Evolutionary conservation across 2,797 vertebrate species (phyloP).

Genomic region (Tokudaia tokunoshimensis): DNA sequence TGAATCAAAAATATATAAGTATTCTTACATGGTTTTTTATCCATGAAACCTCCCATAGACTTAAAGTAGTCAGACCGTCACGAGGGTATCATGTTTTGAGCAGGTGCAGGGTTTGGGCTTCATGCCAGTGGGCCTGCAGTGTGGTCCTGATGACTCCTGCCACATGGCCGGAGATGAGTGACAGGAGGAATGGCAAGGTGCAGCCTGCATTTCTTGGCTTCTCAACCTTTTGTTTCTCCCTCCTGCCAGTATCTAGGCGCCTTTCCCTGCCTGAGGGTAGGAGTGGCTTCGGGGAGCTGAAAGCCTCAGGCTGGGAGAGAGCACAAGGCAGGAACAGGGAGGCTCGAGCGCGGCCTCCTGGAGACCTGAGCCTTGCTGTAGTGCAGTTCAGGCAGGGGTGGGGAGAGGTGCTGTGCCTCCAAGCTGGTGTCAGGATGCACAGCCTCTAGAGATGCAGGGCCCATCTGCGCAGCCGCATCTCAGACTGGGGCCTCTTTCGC

Average conservation of each 20-base stretch:
- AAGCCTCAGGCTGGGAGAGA: not conserved
- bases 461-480: not conserved
- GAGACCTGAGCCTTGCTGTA: not conserved
- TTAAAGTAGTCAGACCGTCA: accelerated
- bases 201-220: not conserved
- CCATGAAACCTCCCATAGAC: not conserved
- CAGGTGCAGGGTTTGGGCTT: conserved; percentile 44
- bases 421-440: too few relatives aligned
- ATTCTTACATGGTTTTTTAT: not conserved
- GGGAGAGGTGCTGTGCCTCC: not conserved
- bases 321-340: not conserved
- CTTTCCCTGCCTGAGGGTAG: too few relatives aligned
- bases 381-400: not conserved
- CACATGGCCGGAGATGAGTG: not conserved
- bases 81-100: not conserved
- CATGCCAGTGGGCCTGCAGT: not conserved
- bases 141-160: not conserved
- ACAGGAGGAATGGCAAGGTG: not conserved
- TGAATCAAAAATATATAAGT: not conserved
- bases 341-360: not conserved
- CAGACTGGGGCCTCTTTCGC: not conserved
- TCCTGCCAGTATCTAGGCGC: not conserved
- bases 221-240: not conserved
- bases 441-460: not conserved
- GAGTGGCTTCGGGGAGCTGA: not conserved